Conservation (phyloP, 2,113 vertebrate species). For the Numenius arquata region DNA sequence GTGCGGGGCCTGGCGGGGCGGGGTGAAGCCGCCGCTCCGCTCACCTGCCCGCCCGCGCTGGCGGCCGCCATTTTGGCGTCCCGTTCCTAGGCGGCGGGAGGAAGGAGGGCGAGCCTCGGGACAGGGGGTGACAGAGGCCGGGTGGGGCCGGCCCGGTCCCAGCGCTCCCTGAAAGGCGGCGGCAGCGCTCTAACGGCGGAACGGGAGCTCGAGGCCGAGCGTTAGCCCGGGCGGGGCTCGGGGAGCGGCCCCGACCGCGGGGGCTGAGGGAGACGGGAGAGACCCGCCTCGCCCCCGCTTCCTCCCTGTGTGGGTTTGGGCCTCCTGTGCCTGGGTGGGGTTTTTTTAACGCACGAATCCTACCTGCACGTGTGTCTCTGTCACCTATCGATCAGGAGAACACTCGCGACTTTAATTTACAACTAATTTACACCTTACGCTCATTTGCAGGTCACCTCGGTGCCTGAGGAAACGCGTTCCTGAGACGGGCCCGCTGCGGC, state of each 20-base stretch:
- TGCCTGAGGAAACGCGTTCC: neutral
- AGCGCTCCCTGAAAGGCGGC: too few relatives aligned
- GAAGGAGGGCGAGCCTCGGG: fast-evolving
- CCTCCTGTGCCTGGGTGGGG: neutral
- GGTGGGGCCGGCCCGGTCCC: neutral
- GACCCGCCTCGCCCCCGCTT: neutral
- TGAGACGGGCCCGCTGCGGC: neutral
- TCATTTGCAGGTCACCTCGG: neutral
- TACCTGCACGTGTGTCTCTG: neutral
- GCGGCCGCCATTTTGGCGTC: neutral
- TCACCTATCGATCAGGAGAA: neutral
- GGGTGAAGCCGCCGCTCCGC: neutral
- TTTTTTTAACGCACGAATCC: neutral
- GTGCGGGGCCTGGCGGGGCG: neutral
- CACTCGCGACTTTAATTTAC: neutral
- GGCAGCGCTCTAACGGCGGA: too few relatives aligned
- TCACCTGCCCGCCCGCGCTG: neutral
- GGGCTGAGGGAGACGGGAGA: neutral
- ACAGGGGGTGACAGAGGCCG: too few relatives aligned
- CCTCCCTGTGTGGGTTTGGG: neutral
- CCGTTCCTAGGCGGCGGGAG: neutral
- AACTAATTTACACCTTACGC: neutral
- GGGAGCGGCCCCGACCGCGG: neutral
- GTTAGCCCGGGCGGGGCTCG: neutral
- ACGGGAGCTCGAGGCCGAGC: fast-evolving